Evolutionary conservation across 2,888 invertebrate genomes (phyloP).

Genomic region (Synanthedon andrenaeformis): DNA sequence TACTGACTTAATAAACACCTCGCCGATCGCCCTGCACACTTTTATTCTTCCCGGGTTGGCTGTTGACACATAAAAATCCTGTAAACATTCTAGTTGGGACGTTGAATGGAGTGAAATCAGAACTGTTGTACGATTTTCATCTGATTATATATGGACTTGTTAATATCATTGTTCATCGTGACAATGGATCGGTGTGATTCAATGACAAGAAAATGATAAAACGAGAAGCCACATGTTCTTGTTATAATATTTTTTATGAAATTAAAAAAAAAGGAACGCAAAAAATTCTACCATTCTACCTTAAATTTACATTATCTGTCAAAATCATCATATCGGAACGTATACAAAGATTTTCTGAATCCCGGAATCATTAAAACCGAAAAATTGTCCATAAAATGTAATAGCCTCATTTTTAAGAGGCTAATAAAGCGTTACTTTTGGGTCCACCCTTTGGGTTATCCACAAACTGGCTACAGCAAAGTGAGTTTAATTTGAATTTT

Average conservation of each 20-base stretch:
- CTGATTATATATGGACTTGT: too few species aligned
- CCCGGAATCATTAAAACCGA: conserved; percentile 16
- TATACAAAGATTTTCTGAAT: conserved; percentile 13
- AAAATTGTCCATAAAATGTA: conserved; percentile 24
- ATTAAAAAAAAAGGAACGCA: too few species aligned
- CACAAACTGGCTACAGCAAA: conserved; percentile 12
- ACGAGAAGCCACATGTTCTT: too few species aligned
- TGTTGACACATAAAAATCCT: not conserved
- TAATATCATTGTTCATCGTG: too few species aligned
- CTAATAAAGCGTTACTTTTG: conserved; percentile 21
- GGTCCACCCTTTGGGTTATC: conserved; percentile 17
- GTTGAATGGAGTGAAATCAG: too few species aligned
- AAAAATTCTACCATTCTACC: too few species aligned
- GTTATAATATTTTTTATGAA: too few species aligned
- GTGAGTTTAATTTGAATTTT: conserved; percentile 31
- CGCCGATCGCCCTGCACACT: not conserved
- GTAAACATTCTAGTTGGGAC: not conserved
- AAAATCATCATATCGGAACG: too few species aligned
- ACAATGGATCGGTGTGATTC: too few species aligned
- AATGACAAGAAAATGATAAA: too few species aligned
- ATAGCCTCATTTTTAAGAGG: conserved; percentile 16
- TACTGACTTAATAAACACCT: not conserved
- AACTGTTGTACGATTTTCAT: too few species aligned
- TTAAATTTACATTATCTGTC: too few species aligned
- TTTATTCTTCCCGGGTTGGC: not conserved